Percentiles rank a stretch among this genome's conserved stretches.
These are phyloP conservation scores for Synergus laeviventris DNA, from an alignment of 2,888 invertebrate species.

Conservation along the genomic window DNA sequence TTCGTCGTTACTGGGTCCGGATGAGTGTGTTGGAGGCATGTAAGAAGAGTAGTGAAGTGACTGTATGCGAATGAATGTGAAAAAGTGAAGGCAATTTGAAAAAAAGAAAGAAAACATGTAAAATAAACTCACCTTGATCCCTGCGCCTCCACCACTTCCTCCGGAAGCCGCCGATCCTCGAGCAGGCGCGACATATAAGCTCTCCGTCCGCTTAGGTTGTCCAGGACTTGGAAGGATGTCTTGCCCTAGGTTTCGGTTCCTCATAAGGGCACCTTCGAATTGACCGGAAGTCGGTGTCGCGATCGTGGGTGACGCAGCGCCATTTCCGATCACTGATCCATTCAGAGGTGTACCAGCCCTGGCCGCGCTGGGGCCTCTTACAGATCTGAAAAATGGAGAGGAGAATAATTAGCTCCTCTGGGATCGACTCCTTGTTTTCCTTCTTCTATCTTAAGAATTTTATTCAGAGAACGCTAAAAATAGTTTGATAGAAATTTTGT, in stretches of 20 bases:
- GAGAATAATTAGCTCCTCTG: neutral
- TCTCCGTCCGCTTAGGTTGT: constrained; percentile 94
- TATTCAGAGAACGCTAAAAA: neutral
- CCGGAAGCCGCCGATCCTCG: constrained; percentile 66
- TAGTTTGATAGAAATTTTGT: too few species aligned
- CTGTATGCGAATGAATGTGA: constrained; percentile 42
- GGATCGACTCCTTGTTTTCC: neutral
- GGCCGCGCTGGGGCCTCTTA: constrained; percentile 78
- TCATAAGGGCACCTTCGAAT: constrained; percentile 89
- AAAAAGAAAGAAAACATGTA: constrained; percentile 34
- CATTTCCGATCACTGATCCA: constrained; percentile 77
- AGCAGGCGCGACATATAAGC: constrained; percentile 85
- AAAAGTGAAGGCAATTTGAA: constrained; percentile 40
- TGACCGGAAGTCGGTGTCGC: constrained; percentile 78
- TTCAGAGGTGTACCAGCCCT: constrained; percentile 72
- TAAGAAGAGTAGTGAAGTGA: constrained; percentile 33
- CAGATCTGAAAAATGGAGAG: constrained; percentile 69
- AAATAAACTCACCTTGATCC: constrained; percentile 65
- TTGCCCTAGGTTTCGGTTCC: constrained; percentile 89
- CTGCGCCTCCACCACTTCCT: constrained; percentile 65
- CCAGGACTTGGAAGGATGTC: constrained; percentile 92
- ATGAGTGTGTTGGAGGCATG: neutral
- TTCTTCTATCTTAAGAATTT: neutral
- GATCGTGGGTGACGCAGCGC: constrained; percentile 77
- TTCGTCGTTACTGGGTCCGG: constrained; percentile 24